Base-by-base conservation (phyloP, 2,888 invertebrate genomes). In the Drosophila villosipedis region DNA sequence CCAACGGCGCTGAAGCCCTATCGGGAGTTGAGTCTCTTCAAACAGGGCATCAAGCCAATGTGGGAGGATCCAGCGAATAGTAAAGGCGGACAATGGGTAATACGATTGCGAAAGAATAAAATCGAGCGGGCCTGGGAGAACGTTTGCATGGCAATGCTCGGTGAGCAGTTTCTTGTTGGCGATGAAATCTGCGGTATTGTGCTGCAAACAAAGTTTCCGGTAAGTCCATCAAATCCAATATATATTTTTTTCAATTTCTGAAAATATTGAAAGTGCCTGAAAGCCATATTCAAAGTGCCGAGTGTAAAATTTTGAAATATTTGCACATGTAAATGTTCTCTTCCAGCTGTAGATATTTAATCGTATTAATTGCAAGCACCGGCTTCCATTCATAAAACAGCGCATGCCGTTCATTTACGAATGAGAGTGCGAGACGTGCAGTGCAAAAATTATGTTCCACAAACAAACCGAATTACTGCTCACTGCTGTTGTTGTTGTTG, bases 61-160 rank as follows among this genome's bases (percentile, higher is more conserved):
- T 99, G 99, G 99, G 99, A 99, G 95, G 99, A 99, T 94, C 96
- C 96, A 70, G 98, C 98, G 57, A 99, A 99, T 94, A 96, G 97
- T 92, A 96, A 97, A 93, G 99, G 99, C 63, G 99, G 99, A 35
- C 99, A 99, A 94, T 99, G 99, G 99, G 98, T 99, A 87, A 97
- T 99, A 79, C 95, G 99, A 83, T 95, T 99, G 92, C 96, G 98
- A 92, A 99, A 99, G 94, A 97, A 98, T 79, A 95, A 98, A 93
- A 98, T 98, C 58, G 98, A 98, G 41, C 96, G 99, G 78, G 99
- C 99, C 92, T 99, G 99, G 99, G 99, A 99, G 94, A 99, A 99
- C 94, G 95, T 99, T 65, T 97, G 99, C 91, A 96, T 99, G 95
- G 99, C 99, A 75, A 98, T 99, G 97, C 94, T 99, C 84, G 99